Evolutionary conservation across 2,113 vertebrate species (phyloP), one percentile per base, ranked within the genome.

Genomic region (Anarrhichthys ocellatus): DNA sequence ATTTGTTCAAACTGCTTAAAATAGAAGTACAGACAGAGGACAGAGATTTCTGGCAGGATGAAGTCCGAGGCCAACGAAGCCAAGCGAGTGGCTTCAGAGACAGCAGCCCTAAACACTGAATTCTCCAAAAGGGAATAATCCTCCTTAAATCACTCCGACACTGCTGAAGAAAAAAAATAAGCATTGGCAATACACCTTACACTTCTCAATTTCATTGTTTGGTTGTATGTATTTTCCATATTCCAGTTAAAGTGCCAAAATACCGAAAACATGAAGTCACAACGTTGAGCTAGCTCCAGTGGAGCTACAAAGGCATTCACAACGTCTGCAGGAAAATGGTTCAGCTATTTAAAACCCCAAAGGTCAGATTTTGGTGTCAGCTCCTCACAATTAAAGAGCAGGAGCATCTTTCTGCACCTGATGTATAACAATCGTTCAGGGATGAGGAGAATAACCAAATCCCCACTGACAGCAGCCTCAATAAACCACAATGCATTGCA

Each of bases 171-270:
- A 87, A 27, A 5, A 24, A 24, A 54, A 89, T 32, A 87, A 54
- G 8, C 40, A 40, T 17, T 87, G 89, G 84, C 78, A 84, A 74
- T n/a, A n/a, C 75, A 84, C 87, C 76, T 90, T 84, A 75, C 76
- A 79, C 66, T 81, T 87, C 86, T 90, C 81, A 34, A 70, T 86
- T 83, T 92, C 86, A 81, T 86, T 89, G 84, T 91, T 81, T 87
- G 76, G 40, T 76, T 87, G 83, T 88, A 70, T 78, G 81, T 85
- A 15, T 59, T 84, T 86, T 73, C 56, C 63, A 83, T 85, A 86
- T 89, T 89, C 81, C 82, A 84, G 32, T 65, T 6, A 74, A 83
- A 20, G 52, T 2, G 81, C 85, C 83, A 87, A 87, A 87, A 86
- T 82, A 84, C 78, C 73, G 38, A 86, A 68, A 80, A 62, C 79